Base-by-base conservation (phyloP, 2,888 invertebrate species). In the Caenorhabditis sulstoni region DNA sequence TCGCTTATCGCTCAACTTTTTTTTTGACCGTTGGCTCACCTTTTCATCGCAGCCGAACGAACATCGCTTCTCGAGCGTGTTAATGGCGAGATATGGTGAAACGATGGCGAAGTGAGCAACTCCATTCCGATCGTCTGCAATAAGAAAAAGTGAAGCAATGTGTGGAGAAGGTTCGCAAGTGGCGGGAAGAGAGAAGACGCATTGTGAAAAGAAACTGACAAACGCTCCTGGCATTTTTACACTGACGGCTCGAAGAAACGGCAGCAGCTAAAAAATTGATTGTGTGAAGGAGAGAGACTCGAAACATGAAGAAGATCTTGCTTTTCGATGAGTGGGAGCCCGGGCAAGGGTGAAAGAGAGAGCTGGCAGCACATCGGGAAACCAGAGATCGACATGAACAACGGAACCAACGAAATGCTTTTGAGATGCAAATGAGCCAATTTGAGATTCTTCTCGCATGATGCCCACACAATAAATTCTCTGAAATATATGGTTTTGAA, bases 1-100 rank as follows among this genome's bases (percentile, higher is more conserved):
- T 52, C 53, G n/a, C 57, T 68, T 65, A 64, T 64, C 52, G 29
- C 5, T 11, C 3, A 49, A 52, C 23, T 59, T 4, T 9, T 16
- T n/a, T 52, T 61, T 39, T 39, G 22, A 52, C 23, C 16, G 49
- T 16, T 50, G 61, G 29, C 49, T 49, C 23, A 84, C 85, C 85
- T 79, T 77, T 57, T 82, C 80, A 85, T 78, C 7, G 81, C 78
- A 3, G 81, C 49, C 4, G 84, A 81, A 37, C 85, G 73, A 58
- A 84, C 82, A 81, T 85, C 85, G 66, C 82, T 84, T 57, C 85
- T 67, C 57, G 84, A 84, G 8, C 89, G 78, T 18, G 87, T 77
- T 12, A 89, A 70, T 22, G 89, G 89, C 22, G 88, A 89, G 50
- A 87, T 86, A 73, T 87, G 85, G 70, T 89, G 89, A 77, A 84